Percentiles rank a stretch among this genome's conserved stretches.
These are phyloP conservation scores for Chrysocyon brachyurus DNA, from an alignment of 2,797 vertebrate species.

Conservation along the genomic window DNA sequence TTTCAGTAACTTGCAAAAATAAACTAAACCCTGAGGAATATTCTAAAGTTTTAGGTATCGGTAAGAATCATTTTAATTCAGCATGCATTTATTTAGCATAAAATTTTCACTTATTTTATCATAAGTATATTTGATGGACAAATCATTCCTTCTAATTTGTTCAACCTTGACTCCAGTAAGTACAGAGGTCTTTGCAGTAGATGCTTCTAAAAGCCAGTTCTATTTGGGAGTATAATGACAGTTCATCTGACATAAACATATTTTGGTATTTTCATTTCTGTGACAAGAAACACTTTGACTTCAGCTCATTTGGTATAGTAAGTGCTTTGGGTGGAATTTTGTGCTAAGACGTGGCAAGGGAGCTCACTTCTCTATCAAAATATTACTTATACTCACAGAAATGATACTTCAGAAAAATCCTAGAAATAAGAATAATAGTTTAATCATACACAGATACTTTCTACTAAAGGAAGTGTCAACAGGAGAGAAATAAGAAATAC, in stretches of 20 bases:
- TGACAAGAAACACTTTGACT: background rate
- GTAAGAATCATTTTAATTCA: constrained; percentile 35
- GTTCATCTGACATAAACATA: background rate
- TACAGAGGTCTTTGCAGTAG: background rate
- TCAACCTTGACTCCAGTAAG: background rate
- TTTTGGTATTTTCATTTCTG: background rate
- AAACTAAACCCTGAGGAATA: constrained; percentile 25
- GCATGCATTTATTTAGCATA: constrained; percentile 20
- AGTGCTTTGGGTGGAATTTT: background rate
- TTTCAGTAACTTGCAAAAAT: constrained; percentile 40
- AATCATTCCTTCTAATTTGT: background rate
- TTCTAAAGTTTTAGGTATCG: background rate
- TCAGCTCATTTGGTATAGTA: background rate
- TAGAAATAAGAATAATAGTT: background rate
- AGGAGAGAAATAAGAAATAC: constrained; percentile 12
- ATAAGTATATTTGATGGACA: background rate
- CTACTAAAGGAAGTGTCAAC: background rate
- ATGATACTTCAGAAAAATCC: background rate
- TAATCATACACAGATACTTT: background rate
- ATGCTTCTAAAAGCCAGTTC: background rate
- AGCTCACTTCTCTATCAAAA: background rate
- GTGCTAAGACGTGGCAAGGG: background rate
- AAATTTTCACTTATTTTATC: constrained; percentile 29
- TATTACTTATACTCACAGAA: constrained; percentile 22
- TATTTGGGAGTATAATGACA: background rate